These are phyloP conservation scores for Collichthys lucidus DNA, from an alignment of 2,113 vertebrate species.

Conservation along the genomic window DNA sequence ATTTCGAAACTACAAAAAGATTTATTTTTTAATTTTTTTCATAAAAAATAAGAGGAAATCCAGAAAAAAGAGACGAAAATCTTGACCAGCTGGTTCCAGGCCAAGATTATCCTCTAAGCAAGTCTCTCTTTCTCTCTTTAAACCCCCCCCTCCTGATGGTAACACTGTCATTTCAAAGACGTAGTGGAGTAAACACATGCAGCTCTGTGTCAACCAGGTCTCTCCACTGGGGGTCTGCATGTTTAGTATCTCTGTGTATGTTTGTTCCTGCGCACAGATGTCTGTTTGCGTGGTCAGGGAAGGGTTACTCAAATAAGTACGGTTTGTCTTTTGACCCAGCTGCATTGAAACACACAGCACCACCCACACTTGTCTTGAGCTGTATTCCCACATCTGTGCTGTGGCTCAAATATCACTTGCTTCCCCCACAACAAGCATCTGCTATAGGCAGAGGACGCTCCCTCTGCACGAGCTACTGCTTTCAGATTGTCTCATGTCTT, in stretches of 20 bases:
- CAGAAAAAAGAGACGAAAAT: constrained; percentile 58
- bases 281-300: constrained; percentile 54
- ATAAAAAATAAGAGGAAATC: constrained; percentile 39
- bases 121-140: constrained; percentile 40
- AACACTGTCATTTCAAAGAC: constrained; percentile 44
- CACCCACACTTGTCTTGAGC: constrained; percentile 65
- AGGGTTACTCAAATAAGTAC: constrained; percentile 69
- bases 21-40: constrained; percentile 5
- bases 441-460: constrained; percentile 44
- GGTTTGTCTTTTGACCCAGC: constrained; percentile 67
- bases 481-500: constrained; percentile 42
- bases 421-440: constrained; percentile 65
- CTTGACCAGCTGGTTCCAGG: constrained; percentile 72
- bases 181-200: constrained; percentile 36
- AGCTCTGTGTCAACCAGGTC: constrained; percentile 47
- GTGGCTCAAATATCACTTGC: constrained; percentile 74
- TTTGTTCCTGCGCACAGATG: constrained; percentile 58
- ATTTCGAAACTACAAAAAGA: constrained; percentile 18
- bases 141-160: constrained; percentile 27
- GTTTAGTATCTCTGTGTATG: constrained; percentile 38
- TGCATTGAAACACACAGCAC: constrained; percentile 65
- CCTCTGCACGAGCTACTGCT: constrained; percentile 19
- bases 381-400: constrained; percentile 76
- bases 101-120: constrained; percentile 72
- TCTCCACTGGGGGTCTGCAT: constrained; percentile 20